Conservation (phyloP, 1,140 invertebrate species). For the Musca domestica region DNA sequence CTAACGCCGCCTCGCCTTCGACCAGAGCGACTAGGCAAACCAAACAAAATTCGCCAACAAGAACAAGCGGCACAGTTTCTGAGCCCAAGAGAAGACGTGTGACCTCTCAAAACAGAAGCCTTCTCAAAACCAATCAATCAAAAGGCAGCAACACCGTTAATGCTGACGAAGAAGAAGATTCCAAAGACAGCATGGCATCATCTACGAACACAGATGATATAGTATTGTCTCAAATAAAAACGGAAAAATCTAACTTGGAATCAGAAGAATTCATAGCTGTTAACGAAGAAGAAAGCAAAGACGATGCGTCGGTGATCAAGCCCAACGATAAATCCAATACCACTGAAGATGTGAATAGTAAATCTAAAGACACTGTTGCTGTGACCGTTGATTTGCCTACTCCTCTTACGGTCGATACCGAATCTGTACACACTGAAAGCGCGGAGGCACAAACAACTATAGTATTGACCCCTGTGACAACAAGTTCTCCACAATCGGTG, state of each 20-base stretch:
- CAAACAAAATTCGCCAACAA: conserved; percentile 40
- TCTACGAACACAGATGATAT: conserved; percentile 41
- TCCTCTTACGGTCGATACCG: conserved; percentile 4
- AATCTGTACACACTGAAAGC: background rate
- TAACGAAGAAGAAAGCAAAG: background rate
- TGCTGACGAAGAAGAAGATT: conserved; percentile 45
- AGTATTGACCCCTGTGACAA: conserved; percentile 1
- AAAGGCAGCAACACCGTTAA: conserved; percentile 16
- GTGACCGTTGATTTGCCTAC: background rate
- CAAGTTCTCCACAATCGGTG: background rate
- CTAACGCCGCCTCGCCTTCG: conserved; percentile 5
- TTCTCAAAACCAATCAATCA: conserved; percentile 31
- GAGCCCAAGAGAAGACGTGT: conserved; percentile 35
- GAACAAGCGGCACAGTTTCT: conserved; percentile 12
- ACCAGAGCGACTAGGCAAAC: conserved; percentile 45
- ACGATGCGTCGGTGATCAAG: background rate
- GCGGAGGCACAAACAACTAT: background rate
- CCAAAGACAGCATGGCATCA: conserved; percentile 48
- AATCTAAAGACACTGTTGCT: background rate
- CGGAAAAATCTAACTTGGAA: conserved; percentile 39
- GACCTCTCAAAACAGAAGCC: conserved; percentile 34
- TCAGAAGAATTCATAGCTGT: conserved; percentile 29
- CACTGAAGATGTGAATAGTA: background rate
- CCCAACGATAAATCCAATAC: background rate
- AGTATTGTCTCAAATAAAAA: conserved; percentile 40